These are phyloP conservation scores for Bombus terrestris DNA, from an alignment of 1,140 invertebrate species.

Conservation along the genomic window DNA sequence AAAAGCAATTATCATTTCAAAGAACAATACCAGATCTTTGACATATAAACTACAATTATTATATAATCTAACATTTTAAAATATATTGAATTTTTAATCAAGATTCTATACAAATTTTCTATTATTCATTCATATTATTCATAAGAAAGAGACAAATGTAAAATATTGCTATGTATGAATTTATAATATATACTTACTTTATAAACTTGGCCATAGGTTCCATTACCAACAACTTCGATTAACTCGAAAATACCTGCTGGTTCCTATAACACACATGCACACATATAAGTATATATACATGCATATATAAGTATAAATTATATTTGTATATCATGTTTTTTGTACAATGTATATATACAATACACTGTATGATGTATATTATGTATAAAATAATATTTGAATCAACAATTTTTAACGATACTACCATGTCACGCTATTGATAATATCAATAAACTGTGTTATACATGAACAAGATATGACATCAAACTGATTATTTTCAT, in stretches of 20 bases:
- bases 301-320: neutral
- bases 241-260: slow-evolving; percentile 99
- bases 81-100: neutral
- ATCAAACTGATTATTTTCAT: neutral
- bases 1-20: neutral
- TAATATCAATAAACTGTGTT: neutral
- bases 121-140: neutral
- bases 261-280: slow-evolving; percentile 87
- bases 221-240: slow-evolving; percentile 99
- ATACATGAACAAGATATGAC: neutral
- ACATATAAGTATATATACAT: slow-evolving; percentile 2
- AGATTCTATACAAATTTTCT: neutral
- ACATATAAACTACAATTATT: neutral
- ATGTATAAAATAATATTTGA: no score
- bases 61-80: neutral
- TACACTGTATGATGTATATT: neutral
- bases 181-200: slow-evolving; percentile 89
- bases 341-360: no score
- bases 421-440: neutral
- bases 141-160: neutral
- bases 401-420: neutral
- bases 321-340: neutral
- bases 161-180: neutral
- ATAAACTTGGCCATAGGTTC: slow-evolving; percentile 99
- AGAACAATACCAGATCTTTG: no score